These are phyloP conservation scores for Cylas formicarius DNA, from an alignment of 1,140 invertebrate species.

Conservation along the genomic window DNA sequence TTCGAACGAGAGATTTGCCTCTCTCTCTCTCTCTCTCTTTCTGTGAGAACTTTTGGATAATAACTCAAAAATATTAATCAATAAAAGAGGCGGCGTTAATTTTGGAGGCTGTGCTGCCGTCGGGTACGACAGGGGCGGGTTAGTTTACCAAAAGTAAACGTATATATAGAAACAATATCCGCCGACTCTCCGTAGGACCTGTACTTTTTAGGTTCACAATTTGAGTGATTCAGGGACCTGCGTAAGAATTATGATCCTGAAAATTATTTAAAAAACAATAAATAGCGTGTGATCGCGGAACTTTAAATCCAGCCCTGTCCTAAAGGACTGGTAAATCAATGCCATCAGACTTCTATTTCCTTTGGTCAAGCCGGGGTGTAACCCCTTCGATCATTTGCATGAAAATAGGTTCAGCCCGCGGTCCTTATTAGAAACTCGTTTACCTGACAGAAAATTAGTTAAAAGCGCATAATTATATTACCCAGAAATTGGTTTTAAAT, in stretches of 20 bases:
- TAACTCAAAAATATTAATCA: slow-evolving; percentile 22
- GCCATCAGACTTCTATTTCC: slow-evolving; percentile 27
- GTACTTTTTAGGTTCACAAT: no score
- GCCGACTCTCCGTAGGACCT: no score
- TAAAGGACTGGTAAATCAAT: slow-evolving; percentile 12
- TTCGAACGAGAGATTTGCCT: slow-evolving; percentile 21
- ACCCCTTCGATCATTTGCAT: slow-evolving; percentile 22
- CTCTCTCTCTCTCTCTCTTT: no score
- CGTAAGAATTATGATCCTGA: no score
- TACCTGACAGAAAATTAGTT: slow-evolving; percentile 25
- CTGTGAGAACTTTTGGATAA: slow-evolving; percentile 22
- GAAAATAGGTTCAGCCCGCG: slow-evolving; percentile 13
- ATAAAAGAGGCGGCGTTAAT: slow-evolving; percentile 20
- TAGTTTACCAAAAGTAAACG: neutral
- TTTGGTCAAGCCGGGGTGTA: slow-evolving; percentile 18
- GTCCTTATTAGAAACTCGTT: slow-evolving; percentile 15
- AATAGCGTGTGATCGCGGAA: neutral
- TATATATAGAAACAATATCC: no score
- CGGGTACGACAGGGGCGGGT: neutral
- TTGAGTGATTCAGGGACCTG: no score
- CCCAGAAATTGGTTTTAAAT: slow-evolving; percentile 23
- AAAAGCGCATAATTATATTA: slow-evolving; percentile 21
- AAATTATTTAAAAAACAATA: slow-evolving; percentile 1
- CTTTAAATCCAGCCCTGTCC: neutral
- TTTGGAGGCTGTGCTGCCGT: neutral